A percentile compares a stretch with the other conserved stretches of the same genome.
Conservation (phyloP, 1,140 invertebrate genomes). For the Aricia agestis region DNA sequence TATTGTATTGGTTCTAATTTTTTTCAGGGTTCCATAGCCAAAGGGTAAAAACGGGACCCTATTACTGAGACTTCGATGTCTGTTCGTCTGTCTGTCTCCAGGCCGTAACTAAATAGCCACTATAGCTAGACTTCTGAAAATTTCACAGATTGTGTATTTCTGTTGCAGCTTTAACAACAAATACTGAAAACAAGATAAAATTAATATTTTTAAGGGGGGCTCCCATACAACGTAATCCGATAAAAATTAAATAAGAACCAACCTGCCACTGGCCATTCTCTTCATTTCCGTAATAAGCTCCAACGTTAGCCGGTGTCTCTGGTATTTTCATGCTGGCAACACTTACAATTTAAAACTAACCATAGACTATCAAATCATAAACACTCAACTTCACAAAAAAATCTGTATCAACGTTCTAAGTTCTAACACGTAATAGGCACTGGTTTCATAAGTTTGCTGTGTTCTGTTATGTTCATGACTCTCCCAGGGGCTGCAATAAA, state of each 20-base stretch:
- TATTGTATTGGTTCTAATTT: no score
- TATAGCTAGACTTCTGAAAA: no score
- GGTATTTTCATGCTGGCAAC: conserved; percentile 65
- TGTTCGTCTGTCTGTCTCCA: no score
- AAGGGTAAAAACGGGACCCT: no score
- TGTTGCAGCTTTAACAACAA: no score
- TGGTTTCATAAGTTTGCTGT: conserved; percentile 11
- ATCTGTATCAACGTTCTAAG: conserved; percentile 2
- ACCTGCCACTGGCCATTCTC: conserved; percentile 68
- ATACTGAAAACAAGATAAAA: no score
- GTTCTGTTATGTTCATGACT: conserved; percentile 12
- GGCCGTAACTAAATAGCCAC: no score
- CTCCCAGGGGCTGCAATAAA: background rate
- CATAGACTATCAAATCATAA: conserved; percentile 32
- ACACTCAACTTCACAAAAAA: conserved; percentile 13
- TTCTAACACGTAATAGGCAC: conserved; percentile 9
- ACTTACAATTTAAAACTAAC: conserved; percentile 34
- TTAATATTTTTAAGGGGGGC: no score
- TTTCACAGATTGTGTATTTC: no score
- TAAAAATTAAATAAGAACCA: conserved; percentile 12
- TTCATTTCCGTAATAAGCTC: conserved; percentile 65
- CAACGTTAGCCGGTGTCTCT: conserved; percentile 56
- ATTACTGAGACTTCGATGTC: no score
- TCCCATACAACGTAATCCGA: background rate
- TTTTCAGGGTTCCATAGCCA: no score